A percentile compares a stretch with the other conserved stretches of the same genome.
Conservation (phyloP, 2,797 vertebrate species). For the Paguma larvata region DNA sequence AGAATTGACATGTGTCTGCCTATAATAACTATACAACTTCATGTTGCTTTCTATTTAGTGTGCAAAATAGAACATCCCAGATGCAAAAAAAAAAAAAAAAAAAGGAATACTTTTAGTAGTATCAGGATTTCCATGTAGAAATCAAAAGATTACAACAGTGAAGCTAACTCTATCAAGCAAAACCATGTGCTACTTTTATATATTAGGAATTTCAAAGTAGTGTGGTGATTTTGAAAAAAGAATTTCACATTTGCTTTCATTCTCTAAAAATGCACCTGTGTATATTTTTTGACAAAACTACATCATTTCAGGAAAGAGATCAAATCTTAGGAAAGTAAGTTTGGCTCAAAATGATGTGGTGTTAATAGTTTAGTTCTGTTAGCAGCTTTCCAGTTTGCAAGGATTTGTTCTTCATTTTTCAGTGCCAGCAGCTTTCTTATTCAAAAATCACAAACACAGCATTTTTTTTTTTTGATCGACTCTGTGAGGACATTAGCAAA, state of each 20-base stretch:
- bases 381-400: conserved; percentile 67
- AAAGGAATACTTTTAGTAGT: background rate
- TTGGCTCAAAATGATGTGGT: conserved; percentile 56
- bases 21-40: background rate
- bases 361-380: conserved; percentile 63
- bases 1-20: background rate
- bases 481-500: conserved; percentile 76
- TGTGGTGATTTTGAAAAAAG: background rate
- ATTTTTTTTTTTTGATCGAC: conserved; percentile 64
- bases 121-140: conserved; percentile 29
- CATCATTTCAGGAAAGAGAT: conserved; percentile 59
- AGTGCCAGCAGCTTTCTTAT: conserved; percentile 70
- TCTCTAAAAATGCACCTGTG: background rate
- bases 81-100: background rate
- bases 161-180: background rate
- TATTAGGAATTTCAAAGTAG: background rate
- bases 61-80: background rate
- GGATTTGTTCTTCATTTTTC: conserved; percentile 72
- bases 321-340: conserved; percentile 32
- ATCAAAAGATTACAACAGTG: background rate
- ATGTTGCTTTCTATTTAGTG: background rate
- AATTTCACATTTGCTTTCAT: background rate
- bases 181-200: background rate
- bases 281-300: background rate
- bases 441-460: conserved; percentile 76